These are phyloP conservation scores for Goniozus legneri DNA, from an alignment of 1,140 invertebrate genomes.

Conservation along the genomic window DNA sequence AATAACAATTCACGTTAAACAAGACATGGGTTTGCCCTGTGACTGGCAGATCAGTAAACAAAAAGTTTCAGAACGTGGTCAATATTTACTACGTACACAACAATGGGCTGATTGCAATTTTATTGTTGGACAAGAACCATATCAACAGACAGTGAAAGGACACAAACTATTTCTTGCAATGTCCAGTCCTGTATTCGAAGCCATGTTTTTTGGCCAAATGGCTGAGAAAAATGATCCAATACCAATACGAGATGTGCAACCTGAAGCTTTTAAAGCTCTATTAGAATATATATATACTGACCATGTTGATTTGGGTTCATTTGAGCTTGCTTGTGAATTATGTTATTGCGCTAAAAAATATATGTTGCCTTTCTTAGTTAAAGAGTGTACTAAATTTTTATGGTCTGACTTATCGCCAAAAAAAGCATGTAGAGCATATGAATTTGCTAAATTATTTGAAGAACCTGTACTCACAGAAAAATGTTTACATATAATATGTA, in stretches of 20 bases:
- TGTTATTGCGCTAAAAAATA: constrained; percentile 87
- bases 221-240: constrained; percentile 71
- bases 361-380: constrained; percentile 76
- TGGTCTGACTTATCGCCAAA: constrained; percentile 75
- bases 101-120: constrained; percentile 80
- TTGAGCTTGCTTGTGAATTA: constrained; percentile 79
- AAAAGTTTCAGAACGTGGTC: constrained; percentile 65
- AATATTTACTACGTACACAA: constrained; percentile 68
- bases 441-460: constrained; percentile 81
- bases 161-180: constrained; percentile 81
- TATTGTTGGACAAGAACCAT: constrained; percentile 73
- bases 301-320: constrained; percentile 71
- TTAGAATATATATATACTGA: constrained; percentile 81
- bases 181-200: constrained; percentile 80
- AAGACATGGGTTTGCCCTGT: constrained; percentile 41
- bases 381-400: constrained; percentile 75
- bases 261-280: constrained; percentile 77
- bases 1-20: too few species aligned
- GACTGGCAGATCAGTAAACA: constrained; percentile 75
- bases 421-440: constrained; percentile 79
- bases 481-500: constrained; percentile 70
- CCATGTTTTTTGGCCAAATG: constrained; percentile 74
- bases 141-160: constrained; percentile 68
- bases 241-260: constrained; percentile 76
- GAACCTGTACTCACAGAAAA: constrained; percentile 76